phyloP scores from a whole-genome alignment of 2,113 vertebrate species.

The Meleagris gallopavo region DNA sequence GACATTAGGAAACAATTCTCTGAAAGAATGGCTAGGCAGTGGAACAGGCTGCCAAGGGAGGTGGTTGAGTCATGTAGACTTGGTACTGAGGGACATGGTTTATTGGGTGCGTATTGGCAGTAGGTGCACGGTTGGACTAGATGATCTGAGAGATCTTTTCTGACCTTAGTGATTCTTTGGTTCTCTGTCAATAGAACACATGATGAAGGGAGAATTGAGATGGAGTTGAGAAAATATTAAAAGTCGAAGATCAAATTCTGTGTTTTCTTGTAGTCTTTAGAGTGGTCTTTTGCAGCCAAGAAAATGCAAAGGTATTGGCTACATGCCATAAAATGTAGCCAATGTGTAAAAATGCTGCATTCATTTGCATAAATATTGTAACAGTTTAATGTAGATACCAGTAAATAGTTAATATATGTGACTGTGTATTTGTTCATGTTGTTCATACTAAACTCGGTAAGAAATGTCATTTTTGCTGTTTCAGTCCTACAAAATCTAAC shows the following conservation, averaged over 20 bases:
- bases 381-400: neutral
- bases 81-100: too few species aligned
- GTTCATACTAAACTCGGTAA: neutral
- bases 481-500: neutral
- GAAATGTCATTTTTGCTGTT: neutral
- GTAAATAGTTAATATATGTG: neutral
- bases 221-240: neutral
- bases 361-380: neutral
- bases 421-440: neutral
- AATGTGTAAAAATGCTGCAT: neutral
- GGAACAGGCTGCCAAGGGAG: too few species aligned
- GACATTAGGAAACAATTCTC: too few species aligned
- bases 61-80: too few species aligned
- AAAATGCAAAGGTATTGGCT: neutral
- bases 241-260: neutral
- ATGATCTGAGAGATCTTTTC: too few species aligned
- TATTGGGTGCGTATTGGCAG: too few species aligned
- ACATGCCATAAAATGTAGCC: neutral
- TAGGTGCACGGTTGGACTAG: too few species aligned
- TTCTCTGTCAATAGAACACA: neutral
- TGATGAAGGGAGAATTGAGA: neutral
- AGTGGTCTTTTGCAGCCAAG: neutral
- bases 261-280: neutral
- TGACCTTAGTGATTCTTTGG: too few species aligned
- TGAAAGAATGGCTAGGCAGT: too few species aligned